Conservation (phyloP, 2,888 invertebrate species). For the Drosophila flavopinicola region DNA sequence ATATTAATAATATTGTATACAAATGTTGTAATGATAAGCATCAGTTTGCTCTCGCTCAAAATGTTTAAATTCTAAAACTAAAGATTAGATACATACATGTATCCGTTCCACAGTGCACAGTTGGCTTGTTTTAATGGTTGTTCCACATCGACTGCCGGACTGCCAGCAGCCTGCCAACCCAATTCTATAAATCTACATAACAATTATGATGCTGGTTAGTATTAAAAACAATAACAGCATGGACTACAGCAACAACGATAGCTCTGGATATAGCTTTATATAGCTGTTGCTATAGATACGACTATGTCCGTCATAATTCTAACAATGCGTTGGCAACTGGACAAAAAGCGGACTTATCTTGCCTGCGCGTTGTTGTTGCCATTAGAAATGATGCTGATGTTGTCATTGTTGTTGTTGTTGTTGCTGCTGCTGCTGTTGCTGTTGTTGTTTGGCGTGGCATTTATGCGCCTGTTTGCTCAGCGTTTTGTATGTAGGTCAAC, state of each 20-base stretch:
- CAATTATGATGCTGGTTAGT: conserved; percentile 72
- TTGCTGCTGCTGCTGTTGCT: conserved; percentile 34
- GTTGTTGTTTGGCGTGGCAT: conserved; percentile 65
- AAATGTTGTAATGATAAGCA: background rate
- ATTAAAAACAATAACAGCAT: conserved; percentile 69
- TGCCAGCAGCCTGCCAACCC: conserved; percentile 39
- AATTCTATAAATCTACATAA: conserved; percentile 75
- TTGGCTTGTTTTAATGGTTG: conserved; percentile 21
- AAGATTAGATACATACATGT: background rate
- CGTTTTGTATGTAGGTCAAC: conserved; percentile 78
- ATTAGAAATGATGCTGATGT: conserved; percentile 12
- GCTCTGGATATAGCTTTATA: conserved; percentile 2
- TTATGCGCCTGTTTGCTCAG: conserved; percentile 77
- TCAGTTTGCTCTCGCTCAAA: background rate
- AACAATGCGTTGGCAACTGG: conserved; percentile 73
- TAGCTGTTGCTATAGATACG: conserved; percentile 24
- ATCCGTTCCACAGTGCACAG: conserved; percentile 14
- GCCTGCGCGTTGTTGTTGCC: conserved; percentile 37
- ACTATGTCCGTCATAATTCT: conserved; percentile 61
- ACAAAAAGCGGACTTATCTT: conserved; percentile 64
- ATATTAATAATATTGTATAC: no score
- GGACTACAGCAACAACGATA: conserved; percentile 15
- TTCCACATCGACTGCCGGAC: conserved; percentile 31
- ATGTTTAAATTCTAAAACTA: background rate
- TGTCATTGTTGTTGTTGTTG: conserved; percentile 29